Evolutionary conservation across 2,113 vertebrate species (phyloP).

Genomic region (Mobula hypostoma): DNA sequence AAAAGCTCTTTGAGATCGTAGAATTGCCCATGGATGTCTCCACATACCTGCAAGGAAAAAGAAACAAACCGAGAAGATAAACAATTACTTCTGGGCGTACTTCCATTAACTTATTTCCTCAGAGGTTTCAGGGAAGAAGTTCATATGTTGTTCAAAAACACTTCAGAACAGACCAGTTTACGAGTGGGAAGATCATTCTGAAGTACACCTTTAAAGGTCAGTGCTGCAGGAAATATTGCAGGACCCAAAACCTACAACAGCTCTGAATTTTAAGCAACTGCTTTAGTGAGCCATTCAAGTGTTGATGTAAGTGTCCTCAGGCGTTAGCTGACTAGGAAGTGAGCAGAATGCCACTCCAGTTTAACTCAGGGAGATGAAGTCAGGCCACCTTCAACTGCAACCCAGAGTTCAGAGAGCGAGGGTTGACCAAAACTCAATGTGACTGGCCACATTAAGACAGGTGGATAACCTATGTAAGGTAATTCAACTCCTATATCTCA

Average conservation of each 20-base stretch:
- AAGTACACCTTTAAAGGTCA: background rate
- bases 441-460: no score
- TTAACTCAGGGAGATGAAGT: no score
- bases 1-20: conserved; percentile 91
- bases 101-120: no score
- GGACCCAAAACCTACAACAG: background rate
- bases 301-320: background rate
- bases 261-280: background rate
- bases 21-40: conserved; percentile 89
- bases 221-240: background rate
- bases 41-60: conserved; percentile 69
- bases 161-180: background rate
- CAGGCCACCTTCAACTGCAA: no score
- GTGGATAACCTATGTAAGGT: no score
- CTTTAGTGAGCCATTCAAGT: background rate
- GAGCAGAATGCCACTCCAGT: no score
- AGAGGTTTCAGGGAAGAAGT: background rate
- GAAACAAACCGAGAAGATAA: background rate
- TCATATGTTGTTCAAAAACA: background rate
- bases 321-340: no score
- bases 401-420: no score
- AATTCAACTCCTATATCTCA: no score
- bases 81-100: background rate
- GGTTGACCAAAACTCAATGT: no score
- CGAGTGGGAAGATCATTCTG: background rate